These are phyloP conservation scores for Halcyon senegalensis DNA, from an alignment of 2,113 vertebrate genomes.

Conservation along the genomic window DNA sequence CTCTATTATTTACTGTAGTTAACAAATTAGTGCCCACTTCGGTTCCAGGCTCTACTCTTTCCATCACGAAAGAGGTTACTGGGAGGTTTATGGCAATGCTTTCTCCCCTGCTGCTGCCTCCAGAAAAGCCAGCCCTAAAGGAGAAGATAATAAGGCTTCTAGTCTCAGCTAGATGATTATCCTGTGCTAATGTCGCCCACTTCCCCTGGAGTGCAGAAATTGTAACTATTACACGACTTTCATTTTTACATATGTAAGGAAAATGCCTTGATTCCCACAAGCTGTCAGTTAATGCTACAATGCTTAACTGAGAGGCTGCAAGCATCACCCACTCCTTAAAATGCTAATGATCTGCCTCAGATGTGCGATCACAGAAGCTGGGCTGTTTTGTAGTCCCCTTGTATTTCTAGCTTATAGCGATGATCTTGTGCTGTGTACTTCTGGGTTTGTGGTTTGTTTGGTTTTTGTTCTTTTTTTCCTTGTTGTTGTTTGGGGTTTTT, in stretches of 20 bases:
- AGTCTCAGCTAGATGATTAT: neutral
- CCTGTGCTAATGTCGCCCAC: neutral
- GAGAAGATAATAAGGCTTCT: neutral
- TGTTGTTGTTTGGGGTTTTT: neutral
- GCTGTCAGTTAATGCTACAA: slow-evolving; percentile 32
- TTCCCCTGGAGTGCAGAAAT: neutral
- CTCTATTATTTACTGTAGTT: neutral
- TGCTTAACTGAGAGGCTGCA: neutral
- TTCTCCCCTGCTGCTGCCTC: neutral
- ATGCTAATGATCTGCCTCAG: slow-evolving; percentile 43
- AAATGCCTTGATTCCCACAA: slow-evolving; percentile 34
- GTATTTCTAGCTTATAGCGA: neutral
- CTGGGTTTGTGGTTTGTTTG: neutral
- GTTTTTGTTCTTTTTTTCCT: neutral
- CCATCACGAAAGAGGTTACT: neutral
- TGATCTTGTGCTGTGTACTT: neutral
- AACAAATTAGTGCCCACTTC: neutral
- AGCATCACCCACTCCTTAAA: slow-evolving; percentile 37
- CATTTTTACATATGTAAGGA: slow-evolving; percentile 17
- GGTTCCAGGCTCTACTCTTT: neutral
- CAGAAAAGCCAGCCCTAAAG: neutral
- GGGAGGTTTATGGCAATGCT: neutral
- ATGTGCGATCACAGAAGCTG: neutral
- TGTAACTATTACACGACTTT: neutral
- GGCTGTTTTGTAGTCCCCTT: neutral